Evolutionary conservation across 2,113 vertebrate species (phyloP).

Genomic region (Larimichthys crocea): DNA sequence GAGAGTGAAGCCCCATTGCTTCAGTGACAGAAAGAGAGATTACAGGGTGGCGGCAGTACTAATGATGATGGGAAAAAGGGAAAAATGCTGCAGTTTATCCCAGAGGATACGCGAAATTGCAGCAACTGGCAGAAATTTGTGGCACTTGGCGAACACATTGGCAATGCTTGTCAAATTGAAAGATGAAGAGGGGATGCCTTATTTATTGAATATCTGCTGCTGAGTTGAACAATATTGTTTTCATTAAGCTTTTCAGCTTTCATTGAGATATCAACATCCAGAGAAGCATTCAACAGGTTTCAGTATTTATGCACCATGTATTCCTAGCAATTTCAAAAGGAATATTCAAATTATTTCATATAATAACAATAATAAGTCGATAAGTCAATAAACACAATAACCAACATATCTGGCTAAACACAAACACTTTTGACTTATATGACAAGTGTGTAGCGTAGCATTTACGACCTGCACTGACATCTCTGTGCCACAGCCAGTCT

Average conservation of each 20-base stretch:
- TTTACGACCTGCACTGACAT: not conserved
- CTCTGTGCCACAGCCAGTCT: not conserved
- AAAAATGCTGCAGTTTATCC: conserved; percentile 64
- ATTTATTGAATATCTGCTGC: conserved; percentile 21
- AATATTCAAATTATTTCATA: conserved; percentile 4
- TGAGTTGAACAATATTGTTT: not conserved
- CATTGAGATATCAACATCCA: conserved; percentile 6
- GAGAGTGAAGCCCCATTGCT: conserved; percentile 69
- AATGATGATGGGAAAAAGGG: conserved; percentile 70
- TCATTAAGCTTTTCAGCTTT: not conserved
- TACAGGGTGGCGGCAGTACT: conserved; percentile 64
- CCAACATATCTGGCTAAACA: not conserved
- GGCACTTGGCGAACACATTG: conserved; percentile 39
- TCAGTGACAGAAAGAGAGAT: conserved; percentile 75
- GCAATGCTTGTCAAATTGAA: conserved; percentile 47
- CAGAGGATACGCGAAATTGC: conserved; percentile 55
- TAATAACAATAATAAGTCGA: not conserved
- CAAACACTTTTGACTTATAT: not conserved
- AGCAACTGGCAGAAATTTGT: conserved; percentile 54
- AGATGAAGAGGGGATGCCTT: conserved; percentile 26
- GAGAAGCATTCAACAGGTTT: conserved; percentile 15
- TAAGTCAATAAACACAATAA: not conserved
- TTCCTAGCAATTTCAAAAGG: no score
- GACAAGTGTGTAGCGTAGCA: not conserved
- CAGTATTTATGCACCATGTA: not conserved